A percentile compares a stretch with the other conserved stretches of the same genome.
Conservation (phyloP, 2,888 invertebrate species). For the Dicroscelio sp. region DNA sequence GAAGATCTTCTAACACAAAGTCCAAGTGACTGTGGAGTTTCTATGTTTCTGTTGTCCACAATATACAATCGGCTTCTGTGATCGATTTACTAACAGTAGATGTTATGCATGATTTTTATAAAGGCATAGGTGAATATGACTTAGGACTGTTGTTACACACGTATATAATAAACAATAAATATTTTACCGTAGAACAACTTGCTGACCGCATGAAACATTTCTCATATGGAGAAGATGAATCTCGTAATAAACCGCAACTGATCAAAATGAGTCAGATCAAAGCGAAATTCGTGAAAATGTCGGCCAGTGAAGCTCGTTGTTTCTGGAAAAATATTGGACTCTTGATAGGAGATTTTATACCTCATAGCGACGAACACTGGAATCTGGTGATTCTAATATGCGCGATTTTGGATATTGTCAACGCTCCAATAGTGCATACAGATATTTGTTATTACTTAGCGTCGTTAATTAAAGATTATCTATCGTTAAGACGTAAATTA, state of each 20-base stretch:
- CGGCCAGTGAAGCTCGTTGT: constrained; percentile 76
- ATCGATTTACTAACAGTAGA: constrained; percentile 47
- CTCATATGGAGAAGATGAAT: constrained; percentile 65
- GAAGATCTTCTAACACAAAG: constrained; percentile 29
- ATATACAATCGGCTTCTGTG: constrained; percentile 16
- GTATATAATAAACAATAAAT: constrained; percentile 75
- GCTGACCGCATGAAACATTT: constrained; percentile 63
- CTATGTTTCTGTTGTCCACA: constrained; percentile 46
- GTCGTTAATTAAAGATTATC: constrained; percentile 72
- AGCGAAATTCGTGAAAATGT: constrained; percentile 67
- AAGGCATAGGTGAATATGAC: too few species aligned
- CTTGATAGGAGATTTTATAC: constrained; percentile 70
- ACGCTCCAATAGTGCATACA: constrained; percentile 52
- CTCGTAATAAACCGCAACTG: constrained; percentile 68
- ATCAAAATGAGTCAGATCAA: constrained; percentile 38
- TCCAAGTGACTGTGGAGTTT: constrained; percentile 56
- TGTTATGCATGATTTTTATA: too few species aligned
- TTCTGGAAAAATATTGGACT: constrained; percentile 76
- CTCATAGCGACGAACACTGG: constrained; percentile 73
- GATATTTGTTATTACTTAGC: constrained; percentile 63
- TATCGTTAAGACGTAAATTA: constrained; percentile 46
- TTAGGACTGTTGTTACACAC: constrained; percentile 78
- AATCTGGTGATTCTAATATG: constrained; percentile 70
- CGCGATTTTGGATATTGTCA: constrained; percentile 79
- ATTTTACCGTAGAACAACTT: constrained; percentile 68